A percentile compares a stretch with the other conserved stretches of the same genome.
phyloP scores from a whole-genome alignment of 2,888 invertebrate species.

The Conomelus anceps region DNA sequence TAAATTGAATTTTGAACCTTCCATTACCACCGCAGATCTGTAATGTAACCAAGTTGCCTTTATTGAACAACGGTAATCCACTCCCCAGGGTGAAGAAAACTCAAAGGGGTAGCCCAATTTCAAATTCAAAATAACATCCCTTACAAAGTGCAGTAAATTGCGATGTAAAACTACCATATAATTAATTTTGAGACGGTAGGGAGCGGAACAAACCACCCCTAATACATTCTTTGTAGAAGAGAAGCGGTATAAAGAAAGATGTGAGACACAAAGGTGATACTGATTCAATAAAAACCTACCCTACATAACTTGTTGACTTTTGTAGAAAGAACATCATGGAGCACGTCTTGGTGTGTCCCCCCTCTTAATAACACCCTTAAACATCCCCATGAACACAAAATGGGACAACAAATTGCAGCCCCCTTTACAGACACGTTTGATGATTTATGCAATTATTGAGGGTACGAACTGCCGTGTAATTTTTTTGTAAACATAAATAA shows the following conservation, averaged over 20 bases:
- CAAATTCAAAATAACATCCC: background rate
- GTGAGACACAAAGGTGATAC: background rate
- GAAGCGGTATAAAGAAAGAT: background rate
- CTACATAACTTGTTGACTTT: background rate
- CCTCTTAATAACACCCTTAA: too few relatives aligned
- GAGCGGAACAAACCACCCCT: background rate
- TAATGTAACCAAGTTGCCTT: background rate
- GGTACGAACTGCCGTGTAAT: background rate
- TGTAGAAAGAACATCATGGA: background rate
- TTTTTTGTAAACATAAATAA: background rate
- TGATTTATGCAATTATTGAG: background rate
- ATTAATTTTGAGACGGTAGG: background rate
- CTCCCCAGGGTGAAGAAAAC: background rate
- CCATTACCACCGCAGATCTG: background rate
- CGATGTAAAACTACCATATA: background rate
- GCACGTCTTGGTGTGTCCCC: background rate
- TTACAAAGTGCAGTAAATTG: background rate
- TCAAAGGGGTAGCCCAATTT: background rate
- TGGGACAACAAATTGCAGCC: background rate
- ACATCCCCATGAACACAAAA: background rate
- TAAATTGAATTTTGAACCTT: background rate
- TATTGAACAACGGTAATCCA: background rate
- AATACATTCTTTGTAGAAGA: background rate
- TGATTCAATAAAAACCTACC: background rate
- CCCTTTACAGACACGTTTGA: background rate